phyloP scores from a whole-genome alignment of 2,797 vertebrate species.

The Sciaenops ocellatus region DNA sequence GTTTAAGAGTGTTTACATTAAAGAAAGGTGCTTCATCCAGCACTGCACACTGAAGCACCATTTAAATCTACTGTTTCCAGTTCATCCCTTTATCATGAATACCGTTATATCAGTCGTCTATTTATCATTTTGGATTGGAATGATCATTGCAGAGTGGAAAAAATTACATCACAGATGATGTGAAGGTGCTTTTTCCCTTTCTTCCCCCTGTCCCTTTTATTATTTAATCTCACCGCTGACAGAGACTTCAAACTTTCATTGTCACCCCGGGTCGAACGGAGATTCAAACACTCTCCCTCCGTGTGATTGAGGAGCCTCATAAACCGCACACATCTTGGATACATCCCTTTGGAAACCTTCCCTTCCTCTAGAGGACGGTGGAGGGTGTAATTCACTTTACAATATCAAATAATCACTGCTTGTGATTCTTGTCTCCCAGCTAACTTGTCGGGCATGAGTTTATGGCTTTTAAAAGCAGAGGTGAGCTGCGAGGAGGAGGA shows the following conservation, averaged over 20 bases:
- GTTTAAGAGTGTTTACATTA: constrained; percentile 59
- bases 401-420: constrained; percentile 78
- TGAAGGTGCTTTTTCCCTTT: background rate
- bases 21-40: constrained; percentile 58
- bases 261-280: constrained; percentile 61
- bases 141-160: constrained; percentile 34
- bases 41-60: constrained; percentile 30
- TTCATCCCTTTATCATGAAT: constrained; percentile 32
- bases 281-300: constrained; percentile 57
- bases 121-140: constrained; percentile 29
- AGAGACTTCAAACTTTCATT: constrained; percentile 63
- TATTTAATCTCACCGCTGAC: constrained; percentile 65
- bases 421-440: constrained; percentile 75
- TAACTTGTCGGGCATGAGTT: constrained; percentile 70
- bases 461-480: constrained; percentile 75
- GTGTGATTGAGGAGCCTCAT: constrained; percentile 80
- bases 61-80: constrained; percentile 28
- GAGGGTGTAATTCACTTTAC: constrained; percentile 79
- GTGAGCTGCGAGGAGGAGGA: constrained; percentile 55
- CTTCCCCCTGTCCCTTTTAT: constrained; percentile 50
- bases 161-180: constrained; percentile 41
- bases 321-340: constrained; percentile 67
- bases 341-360: constrained; percentile 58
- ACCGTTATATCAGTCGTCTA: background rate
- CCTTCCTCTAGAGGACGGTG: constrained; percentile 44